These are phyloP conservation scores for Drosophila recens DNA, from an alignment of 2,888 invertebrate genomes.

Conservation along the genomic window DNA sequence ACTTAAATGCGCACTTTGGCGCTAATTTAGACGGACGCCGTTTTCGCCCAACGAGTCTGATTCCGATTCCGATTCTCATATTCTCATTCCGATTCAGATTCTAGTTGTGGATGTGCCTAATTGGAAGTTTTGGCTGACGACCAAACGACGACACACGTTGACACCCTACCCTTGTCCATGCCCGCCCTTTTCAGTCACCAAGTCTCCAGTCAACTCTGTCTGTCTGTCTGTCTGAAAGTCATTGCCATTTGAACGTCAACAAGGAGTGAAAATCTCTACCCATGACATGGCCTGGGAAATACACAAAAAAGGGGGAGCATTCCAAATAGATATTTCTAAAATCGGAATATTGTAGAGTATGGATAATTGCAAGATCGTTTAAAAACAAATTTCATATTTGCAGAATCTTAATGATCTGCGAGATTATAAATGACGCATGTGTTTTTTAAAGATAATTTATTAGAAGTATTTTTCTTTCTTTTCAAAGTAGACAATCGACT, in stretches of 20 bases:
- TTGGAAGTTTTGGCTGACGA: conserved; percentile 32
- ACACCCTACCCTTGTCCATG: background rate
- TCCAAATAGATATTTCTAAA: background rate
- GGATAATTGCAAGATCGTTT: background rate
- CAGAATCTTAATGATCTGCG: background rate
- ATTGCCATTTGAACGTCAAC: conserved; percentile 31
- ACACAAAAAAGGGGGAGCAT: background rate
- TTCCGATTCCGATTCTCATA: conserved; percentile 5
- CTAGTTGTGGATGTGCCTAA: conserved; percentile 37
- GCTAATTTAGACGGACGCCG: conserved; percentile 80
- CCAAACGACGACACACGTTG: conserved; percentile 16
- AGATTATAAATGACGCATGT: background rate
- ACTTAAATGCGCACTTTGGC: conserved; percentile 80
- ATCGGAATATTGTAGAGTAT: background rate
- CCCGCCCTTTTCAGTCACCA: background rate
- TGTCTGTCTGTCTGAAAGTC: conserved; percentile 22
- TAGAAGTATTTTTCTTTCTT: too few relatives aligned
- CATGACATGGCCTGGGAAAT: background rate
- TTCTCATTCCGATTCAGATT: conserved; percentile 4
- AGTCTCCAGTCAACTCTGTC: background rate
- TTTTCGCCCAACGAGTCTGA: conserved; percentile 9
- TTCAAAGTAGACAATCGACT: background rate
- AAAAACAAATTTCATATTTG: background rate
- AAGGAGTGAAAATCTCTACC: conserved; percentile 18
- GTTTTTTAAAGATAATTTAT: background rate